Evolutionary conservation across 2,113 vertebrate species (phyloP).

Genomic region (Percina caprodes): DNA sequence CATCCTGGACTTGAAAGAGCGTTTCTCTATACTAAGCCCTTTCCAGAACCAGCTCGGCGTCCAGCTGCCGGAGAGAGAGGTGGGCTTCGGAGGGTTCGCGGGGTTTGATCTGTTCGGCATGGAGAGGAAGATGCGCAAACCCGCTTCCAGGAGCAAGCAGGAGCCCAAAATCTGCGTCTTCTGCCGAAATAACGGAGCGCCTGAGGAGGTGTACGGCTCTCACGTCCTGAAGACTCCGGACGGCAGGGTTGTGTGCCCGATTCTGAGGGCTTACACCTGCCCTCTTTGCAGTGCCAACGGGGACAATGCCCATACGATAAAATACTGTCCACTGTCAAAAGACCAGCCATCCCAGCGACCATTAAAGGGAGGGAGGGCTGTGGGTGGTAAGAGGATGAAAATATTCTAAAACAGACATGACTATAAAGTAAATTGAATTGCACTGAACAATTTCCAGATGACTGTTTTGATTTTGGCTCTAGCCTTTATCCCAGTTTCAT

Average conservation of each 20-base stretch:
- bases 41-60: slow-evolving; percentile 80
- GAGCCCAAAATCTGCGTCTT: slow-evolving; percentile 90
- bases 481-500: slow-evolving; percentile 78
- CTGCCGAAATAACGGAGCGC: slow-evolving; percentile 89
- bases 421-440: slow-evolving; percentile 81
- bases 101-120: slow-evolving; percentile 84
- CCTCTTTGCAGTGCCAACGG: slow-evolving; percentile 89
- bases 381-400: slow-evolving; percentile 88
- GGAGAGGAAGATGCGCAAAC: slow-evolving; percentile 84
- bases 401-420: slow-evolving; percentile 80
- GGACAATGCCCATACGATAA: slow-evolving; percentile 89
- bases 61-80: slow-evolving; percentile 78
- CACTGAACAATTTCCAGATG: slow-evolving; percentile 87
- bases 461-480: slow-evolving; percentile 84
- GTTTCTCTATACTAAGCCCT: slow-evolving; percentile 85
- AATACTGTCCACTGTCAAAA: slow-evolving; percentile 89
- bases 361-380: slow-evolving; percentile 86
- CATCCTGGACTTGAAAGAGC: slow-evolving; percentile 85
- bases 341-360: slow-evolving; percentile 85
- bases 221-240: slow-evolving; percentile 89
- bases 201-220: slow-evolving; percentile 88
- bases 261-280: slow-evolving; percentile 87
- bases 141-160: slow-evolving; percentile 81
- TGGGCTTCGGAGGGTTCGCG: slow-evolving; percentile 79
- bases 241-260: slow-evolving; percentile 87